Conservation (phyloP, 2,113 vertebrate species). For the Myrmophylax atrothorax region DNA sequence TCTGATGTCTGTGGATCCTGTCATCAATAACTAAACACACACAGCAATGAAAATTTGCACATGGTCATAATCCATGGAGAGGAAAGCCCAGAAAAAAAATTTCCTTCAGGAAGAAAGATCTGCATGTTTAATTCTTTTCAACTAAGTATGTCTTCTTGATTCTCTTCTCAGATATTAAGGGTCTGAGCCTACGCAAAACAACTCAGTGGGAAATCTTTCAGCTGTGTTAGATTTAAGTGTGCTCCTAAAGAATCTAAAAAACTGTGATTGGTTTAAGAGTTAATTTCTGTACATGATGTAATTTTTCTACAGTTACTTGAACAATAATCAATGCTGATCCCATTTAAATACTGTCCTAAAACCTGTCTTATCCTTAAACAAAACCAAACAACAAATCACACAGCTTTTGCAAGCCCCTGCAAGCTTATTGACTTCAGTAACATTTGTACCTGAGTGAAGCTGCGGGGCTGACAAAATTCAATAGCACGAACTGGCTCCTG, state of each 20-base stretch:
- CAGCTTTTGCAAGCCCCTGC: background rate
- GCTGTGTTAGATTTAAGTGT: background rate
- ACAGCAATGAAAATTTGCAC: background rate
- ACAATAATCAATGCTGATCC: background rate
- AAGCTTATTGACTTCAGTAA: background rate
- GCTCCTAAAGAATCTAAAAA: background rate
- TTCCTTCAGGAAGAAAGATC: background rate
- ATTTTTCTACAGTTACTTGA: background rate
- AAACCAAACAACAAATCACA: background rate
- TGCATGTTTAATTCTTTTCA: background rate
- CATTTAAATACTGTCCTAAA: background rate
- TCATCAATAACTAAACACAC: background rate
- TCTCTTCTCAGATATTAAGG: background rate
- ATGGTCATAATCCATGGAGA: background rate
- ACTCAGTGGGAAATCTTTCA: background rate
- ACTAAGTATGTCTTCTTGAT: background rate
- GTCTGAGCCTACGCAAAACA: background rate
- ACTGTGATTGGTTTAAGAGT: background rate
- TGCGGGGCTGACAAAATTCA: constrained; percentile 18
- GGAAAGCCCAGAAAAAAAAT: background rate
- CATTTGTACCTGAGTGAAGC: background rate
- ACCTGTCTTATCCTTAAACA: background rate
- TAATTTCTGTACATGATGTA: background rate
- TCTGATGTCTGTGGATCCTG: background rate
- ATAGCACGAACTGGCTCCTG: background rate